phyloP scores from a whole-genome alignment of 2,797 vertebrate genomes.

The Bovichtus variegatus region DNA sequence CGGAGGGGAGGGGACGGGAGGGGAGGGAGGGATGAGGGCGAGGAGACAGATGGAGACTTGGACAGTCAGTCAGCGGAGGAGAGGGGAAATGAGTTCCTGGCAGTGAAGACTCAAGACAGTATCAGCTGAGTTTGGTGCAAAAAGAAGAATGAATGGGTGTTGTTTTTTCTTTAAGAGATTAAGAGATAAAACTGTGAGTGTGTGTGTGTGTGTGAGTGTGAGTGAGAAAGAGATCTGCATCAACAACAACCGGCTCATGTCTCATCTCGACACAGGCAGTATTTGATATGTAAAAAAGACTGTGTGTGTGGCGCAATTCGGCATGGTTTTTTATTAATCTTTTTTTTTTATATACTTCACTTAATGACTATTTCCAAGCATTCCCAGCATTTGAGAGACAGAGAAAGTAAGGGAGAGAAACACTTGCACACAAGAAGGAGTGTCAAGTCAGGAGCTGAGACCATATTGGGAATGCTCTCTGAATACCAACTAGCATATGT shows the following conservation, averaged over 20 bases:
- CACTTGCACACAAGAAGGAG: slow-evolving; percentile 46
- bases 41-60: slow-evolving; percentile 77
- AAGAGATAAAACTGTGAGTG: slow-evolving; percentile 62
- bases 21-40: slow-evolving; percentile 28
- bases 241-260: slow-evolving; percentile 50
- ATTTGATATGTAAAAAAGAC: slow-evolving; percentile 43
- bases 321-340: slow-evolving; percentile 44
- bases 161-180: slow-evolving; percentile 31
- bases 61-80: slow-evolving; percentile 65
- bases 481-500: slow-evolving; percentile 79
- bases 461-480: slow-evolving; percentile 67
- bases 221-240: slow-evolving; percentile 46
- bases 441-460: slow-evolving; percentile 69
- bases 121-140: slow-evolving; percentile 53
- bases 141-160: slow-evolving; percentile 44
- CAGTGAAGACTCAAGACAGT: slow-evolving; percentile 63
- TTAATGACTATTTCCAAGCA: slow-evolving; percentile 50
- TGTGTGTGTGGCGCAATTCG: slow-evolving; percentile 17
- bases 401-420: slow-evolving; percentile 42
- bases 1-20: slow-evolving; percentile 8
- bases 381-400: slow-evolving; percentile 41
- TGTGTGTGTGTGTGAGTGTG: slow-evolving; percentile 14
- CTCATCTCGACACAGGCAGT: slow-evolving; percentile 29
- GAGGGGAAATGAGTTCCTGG: slow-evolving; percentile 67
- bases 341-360: slow-evolving; percentile 34